Conservation (phyloP, 2,888 invertebrate species). For the Prosopocoilus inquinatus region DNA sequence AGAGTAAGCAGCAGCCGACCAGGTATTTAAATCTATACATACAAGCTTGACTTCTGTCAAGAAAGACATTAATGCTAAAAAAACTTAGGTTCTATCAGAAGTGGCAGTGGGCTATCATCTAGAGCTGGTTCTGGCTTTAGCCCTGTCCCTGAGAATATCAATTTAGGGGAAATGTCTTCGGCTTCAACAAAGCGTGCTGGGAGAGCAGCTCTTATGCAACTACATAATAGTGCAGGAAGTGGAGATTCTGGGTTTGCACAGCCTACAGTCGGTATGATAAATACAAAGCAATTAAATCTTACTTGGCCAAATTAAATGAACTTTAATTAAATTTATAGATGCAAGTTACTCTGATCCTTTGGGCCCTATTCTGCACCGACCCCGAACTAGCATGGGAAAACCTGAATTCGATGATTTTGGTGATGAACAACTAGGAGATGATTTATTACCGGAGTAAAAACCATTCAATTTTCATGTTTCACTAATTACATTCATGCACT, state of each 20-base stretch:
- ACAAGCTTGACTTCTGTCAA: background rate
- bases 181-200: conserved; percentile 37
- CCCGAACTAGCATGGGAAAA: conserved; percentile 57
- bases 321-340: conserved; percentile 49
- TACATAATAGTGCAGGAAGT: conserved; percentile 46
- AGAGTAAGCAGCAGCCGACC: conserved; percentile 59
- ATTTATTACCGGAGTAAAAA: conserved; percentile 66
- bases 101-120: conserved; percentile 58
- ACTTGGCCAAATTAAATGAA: background rate
- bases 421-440: conserved; percentile 72
- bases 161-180: conserved; percentile 33
- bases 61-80: background rate
- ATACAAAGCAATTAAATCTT: background rate
- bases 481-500: background rate
- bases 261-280: conserved; percentile 25
- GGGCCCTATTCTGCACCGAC: conserved; percentile 57
- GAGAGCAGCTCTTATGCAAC: conserved; percentile 36
- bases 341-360: conserved; percentile 57
- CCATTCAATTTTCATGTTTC: background rate
- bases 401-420: conserved; percentile 65
- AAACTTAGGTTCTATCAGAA: conserved; percentile 52
- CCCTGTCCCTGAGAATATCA: conserved; percentile 50
- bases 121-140: conserved; percentile 57
- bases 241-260: conserved; percentile 46
- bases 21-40: conserved; percentile 45